Evolutionary conservation across 2,797 vertebrate genomes (phyloP), one percentile per base, ranked within the genome.

Genomic region (Alectoris magna): DNA sequence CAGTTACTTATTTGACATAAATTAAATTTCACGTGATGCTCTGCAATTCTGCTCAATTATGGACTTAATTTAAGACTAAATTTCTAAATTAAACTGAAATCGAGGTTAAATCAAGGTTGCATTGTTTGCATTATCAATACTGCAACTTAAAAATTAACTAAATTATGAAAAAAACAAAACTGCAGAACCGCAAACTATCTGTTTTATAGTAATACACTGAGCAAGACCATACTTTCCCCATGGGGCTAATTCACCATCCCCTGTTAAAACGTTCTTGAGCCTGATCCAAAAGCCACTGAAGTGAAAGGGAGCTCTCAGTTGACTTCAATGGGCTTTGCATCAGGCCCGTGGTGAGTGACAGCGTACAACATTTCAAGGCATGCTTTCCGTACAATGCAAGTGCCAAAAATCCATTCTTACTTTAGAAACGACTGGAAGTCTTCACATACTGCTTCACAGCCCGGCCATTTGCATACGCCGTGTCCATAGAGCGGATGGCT

Each of bases 401-500:
- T 41, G 84, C 75, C 91, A 83, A 71, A 73, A 55, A 95, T 91
- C 80, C 48, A 97, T 96, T 81, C 99, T 99, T 98, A 99, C 99
- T 99, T 99, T 96, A 99, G 98, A 96, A 99, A 99, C 31, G 98
- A 99, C 14, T 99, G 98, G 98, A 99, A 99, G 94, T 99, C 99
- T 73, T 99, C 99, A 70, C 99, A 99, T 64, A 99, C 98, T 2
- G 99, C 99, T 98, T 99, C 99, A 71, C 99, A 99, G 95, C 99
- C 99, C 0, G 99, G 99, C 99, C 99, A 99, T 95, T 99, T 99
- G 98, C 99, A 99, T 41, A 99, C 99, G 0, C 99, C 99, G 23
- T 99, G 99, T 92, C 99, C 99, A 3, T 99, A 99, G 84, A 99
- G 99, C 18, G 99, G 99, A 91, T 99, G 99, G 96, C 98, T 98